Evolutionary conservation across 2,888 invertebrate species (phyloP).

Genomic region (Pachliopta kotzebuea): DNA sequence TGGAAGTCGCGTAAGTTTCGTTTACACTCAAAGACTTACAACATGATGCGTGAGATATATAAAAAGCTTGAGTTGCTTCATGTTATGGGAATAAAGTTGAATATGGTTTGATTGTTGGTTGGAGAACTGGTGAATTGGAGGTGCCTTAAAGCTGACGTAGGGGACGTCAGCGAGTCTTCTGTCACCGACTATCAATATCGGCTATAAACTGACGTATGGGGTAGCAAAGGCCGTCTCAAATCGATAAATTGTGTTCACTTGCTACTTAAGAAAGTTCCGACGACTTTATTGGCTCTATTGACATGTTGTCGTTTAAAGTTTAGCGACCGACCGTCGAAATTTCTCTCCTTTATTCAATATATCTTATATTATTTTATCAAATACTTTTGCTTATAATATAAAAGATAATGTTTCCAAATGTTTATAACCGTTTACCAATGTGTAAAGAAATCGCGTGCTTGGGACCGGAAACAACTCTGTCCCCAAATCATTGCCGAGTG

Average conservation of each 20-base stretch:
- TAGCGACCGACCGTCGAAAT: conserved; percentile 28
- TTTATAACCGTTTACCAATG: conserved; percentile 39
- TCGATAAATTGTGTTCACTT: conserved; percentile 71
- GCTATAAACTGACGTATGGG: conserved; percentile 71
- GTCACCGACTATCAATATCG: conserved; percentile 77
- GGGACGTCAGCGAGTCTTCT: conserved; percentile 59
- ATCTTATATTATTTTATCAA: neutral
- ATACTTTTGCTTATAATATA: neutral
- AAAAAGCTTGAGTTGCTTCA: conserved; percentile 34
- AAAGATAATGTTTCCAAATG: conserved; percentile 32
- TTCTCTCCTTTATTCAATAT: neutral
- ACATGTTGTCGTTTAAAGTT: conserved; percentile 57
- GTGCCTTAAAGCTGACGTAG: conserved; percentile 44
- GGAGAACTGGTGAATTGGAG: conserved; percentile 28
- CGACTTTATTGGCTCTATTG: conserved; percentile 71
- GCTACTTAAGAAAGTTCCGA: conserved; percentile 69
- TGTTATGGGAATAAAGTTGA: conserved; percentile 37
- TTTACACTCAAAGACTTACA: conserved; percentile 37
- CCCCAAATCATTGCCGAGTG: conserved; percentile 52
- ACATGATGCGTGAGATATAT: conserved; percentile 36
- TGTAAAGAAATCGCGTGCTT: conserved; percentile 52
- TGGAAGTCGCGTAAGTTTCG: conserved; percentile 60
- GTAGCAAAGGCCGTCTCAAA: conserved; percentile 69
- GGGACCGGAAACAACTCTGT: conserved; percentile 53
- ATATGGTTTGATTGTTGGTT: conserved; percentile 30